Evolutionary conservation across 2,113 vertebrate genomes (phyloP), one percentile per base, ranked within the genome.

Genomic region (Vidua macroura): DNA sequence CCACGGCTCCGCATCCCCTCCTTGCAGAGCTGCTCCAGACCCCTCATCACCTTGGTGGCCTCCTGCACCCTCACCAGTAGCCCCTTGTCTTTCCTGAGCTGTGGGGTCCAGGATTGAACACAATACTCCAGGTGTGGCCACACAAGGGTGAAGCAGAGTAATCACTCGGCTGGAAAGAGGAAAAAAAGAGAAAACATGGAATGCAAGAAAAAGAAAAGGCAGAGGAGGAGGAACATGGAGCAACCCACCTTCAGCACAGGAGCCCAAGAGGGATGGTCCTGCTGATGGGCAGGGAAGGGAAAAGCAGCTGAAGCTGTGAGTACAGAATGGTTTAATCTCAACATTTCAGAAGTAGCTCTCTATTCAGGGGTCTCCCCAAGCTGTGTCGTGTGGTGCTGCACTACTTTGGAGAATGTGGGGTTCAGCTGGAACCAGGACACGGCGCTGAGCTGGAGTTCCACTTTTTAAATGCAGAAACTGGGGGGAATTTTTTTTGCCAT

Each of bases 1-100:
- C 27, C n/a, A 11, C 2, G 0, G 10, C 21, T 14, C 62, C 3
- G 1, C 63, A 30, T 0, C 31, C 30, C 43, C 83, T 75, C 24
- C 18, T 1, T 7, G 21, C 5, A 41, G 43, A 41, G 8, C 7
- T 5, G 60, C 62, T 58, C 52, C 83, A 58, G 35, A 22, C 13
- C 68, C 52, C 44, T 21, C 21, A 16, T 1, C 44, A 43, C 5
- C 62, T 1, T 3, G 3, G 19, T 10, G n/a, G 15, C 19, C 82
- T 58, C 43, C 60, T 14, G 22, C 25, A 22, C 13, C 46, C 63
- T 28, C 63, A 18, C 2, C 62, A 44, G 33, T 3, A 28, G 46
- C 55, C 15, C 63, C 64, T 25, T 15, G 33, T 35, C 73, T 2
- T 13, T 28, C 14, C 73, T 15, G 55, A 53, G 53, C 63, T 69